phyloP scores from a whole-genome alignment of 2,113 vertebrate genomes.

The Campylomormyrus tamandua region DNA sequence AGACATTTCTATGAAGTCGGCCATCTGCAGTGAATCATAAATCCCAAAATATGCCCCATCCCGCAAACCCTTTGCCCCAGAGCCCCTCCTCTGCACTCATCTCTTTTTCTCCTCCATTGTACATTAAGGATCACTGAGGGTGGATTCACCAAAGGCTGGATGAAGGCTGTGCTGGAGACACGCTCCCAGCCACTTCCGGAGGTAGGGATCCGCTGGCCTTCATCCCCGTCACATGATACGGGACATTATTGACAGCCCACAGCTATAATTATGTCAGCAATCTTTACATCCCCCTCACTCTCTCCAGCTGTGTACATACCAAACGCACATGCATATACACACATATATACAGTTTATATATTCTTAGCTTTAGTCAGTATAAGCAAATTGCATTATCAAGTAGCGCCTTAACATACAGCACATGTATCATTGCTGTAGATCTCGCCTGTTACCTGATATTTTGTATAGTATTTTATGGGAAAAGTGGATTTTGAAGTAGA shows the following conservation, averaged over 20 bases:
- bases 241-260: neutral
- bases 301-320: neutral
- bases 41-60: constrained; percentile 37
- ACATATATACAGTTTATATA: neutral
- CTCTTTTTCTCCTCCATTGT: constrained; percentile 23
- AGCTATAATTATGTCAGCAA: neutral
- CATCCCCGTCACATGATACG: neutral
- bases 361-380: neutral
- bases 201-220: neutral
- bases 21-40: constrained; percentile 27
- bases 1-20: constrained; percentile 33
- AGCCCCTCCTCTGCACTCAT: constrained; percentile 15
- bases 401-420: neutral
- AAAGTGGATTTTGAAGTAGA: neutral
- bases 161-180: constrained; percentile 3
- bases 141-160: constrained; percentile 6
- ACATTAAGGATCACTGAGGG: constrained; percentile 7
- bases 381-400: neutral
- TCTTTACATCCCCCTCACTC: neutral
- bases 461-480: neutral
- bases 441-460: neutral
- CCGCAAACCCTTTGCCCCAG: neutral
- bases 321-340: neutral
- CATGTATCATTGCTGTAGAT: neutral
- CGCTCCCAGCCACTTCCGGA: neutral